Conservation (phyloP, 2,888 invertebrate genomes). For the Drosophila phalerata region DNA sequence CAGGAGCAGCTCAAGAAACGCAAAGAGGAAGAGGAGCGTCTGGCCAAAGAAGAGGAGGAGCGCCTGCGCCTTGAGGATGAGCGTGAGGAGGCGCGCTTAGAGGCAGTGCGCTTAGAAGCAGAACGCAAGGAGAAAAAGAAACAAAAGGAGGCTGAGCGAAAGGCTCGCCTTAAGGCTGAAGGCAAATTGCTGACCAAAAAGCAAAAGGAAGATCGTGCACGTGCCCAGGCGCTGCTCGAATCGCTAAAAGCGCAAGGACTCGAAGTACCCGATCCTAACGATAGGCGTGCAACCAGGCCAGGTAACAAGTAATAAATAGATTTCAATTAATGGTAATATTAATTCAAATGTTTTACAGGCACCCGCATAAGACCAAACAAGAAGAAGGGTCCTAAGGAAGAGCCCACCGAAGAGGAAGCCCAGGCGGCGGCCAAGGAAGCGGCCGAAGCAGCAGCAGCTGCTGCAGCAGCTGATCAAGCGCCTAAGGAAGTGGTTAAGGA, state of each 20-base stretch:
- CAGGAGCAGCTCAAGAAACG: constrained; percentile 95
- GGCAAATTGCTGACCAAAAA: constrained; percentile 97
- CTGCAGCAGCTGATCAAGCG: constrained; percentile 57
- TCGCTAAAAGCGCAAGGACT: constrained; percentile 95
- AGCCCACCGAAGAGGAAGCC: constrained; percentile 83
- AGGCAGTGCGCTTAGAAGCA: constrained; percentile 92
- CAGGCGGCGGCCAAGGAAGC: constrained; percentile 49
- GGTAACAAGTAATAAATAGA: constrained; percentile 32
- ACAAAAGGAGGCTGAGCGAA: constrained; percentile 96
- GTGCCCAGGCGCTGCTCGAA: constrained; percentile 95
- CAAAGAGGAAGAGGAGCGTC: constrained; percentile 95
- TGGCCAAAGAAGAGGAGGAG: constrained; percentile 92
- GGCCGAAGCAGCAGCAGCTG: constrained; percentile 81
- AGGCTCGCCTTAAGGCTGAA: constrained; percentile 97
- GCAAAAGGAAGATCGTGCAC: constrained; percentile 95
- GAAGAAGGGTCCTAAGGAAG: constrained; percentile 87
- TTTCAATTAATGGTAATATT: not conserved
- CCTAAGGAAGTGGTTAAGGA: constrained; percentile 88
- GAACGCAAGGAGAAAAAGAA: constrained; percentile 95
- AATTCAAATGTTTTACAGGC: constrained; percentile 85
- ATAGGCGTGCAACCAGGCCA: constrained; percentile 88
- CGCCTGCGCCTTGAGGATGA: constrained; percentile 91
- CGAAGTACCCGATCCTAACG: constrained; percentile 91
- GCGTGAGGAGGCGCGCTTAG: constrained; percentile 90
- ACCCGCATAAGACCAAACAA: constrained; percentile 91